Evolutionary conservation across 2,113 vertebrate species (phyloP), one percentile per base, ranked within the genome.

Genomic region (Narcine bancroftii): DNA sequence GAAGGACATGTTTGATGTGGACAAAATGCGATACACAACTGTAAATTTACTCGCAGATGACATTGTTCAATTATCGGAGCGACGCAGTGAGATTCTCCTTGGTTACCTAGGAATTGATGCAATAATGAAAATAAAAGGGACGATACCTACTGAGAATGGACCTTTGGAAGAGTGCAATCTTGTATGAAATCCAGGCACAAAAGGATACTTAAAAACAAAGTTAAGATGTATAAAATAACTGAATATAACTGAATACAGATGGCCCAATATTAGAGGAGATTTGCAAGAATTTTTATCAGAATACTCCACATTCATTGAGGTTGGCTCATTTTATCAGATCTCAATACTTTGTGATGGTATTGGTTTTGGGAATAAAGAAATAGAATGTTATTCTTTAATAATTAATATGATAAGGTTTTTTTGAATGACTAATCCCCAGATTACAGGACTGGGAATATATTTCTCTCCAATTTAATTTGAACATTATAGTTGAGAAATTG

Each of bases 1-100:
- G 94, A 97, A 98, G 95, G 99, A 99, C 94, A 99, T 99, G 98
- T 99, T 99, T 56, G 97, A 99, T 93, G 95, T 98, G 0, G 99
- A 99, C 96, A 99, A 97, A 15, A 97, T 99, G 93, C 97, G 98
- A 93, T 99, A 98, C 95, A 97, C 96, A 0, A 96, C 98, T 0
- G 94, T 96, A 92, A 95, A 96, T 1, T 94, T 96, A 0, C 95
- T 99, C 94, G 97, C 98, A 0, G 97, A 99, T 19, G 98, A 99
- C 95, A 95, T 99, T 93, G 92, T 99, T 92, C 97, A 97, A 93
- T 96, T 99, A 71, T 99, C 99, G 0, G 97, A 97, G 94, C 96
- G 98, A 76, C 97, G 99, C 93, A 97, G 98, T 0, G 97, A 99
- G 92, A 99, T 99, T 94, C 96, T 99, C 77, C 92, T 99, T 13